Evolutionary conservation across 2,888 invertebrate species (phyloP), one percentile per base, ranked within the genome.

Genomic region (Apocheima hispidaria): DNA sequence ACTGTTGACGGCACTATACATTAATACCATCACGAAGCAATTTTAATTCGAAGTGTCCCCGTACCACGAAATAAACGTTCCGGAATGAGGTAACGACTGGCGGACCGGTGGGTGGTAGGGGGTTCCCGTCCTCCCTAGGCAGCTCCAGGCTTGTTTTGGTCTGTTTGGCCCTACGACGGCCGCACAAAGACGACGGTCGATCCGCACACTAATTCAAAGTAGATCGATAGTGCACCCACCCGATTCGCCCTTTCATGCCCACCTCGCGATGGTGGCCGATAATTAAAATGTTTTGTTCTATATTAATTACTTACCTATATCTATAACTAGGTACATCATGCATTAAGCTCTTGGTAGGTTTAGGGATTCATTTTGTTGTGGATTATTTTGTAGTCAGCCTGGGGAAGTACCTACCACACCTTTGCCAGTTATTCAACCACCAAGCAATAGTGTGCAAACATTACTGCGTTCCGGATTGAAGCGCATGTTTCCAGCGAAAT

Each of bases 141-240:
- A 52, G 41, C 52, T 53, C 52, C 74, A 68, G 72, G 82, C 83
- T 91, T 91, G 93, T 92, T 92, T 93, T 92, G 92, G 93, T 92
- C 92, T 92, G 90, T 93, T 93, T 93, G 88, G 88, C 82, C 87
- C 87, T 87, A 89, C 88, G 84, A 87, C 88, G 89, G 88, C 78
- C 83, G 83, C 89, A 91, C 90, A 92, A 92, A 92, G 92, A 92
- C 92, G 90, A 80, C 86, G 87, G 84, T 84, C 92, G 92, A 91
- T 90, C 87, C 90, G 90, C 88, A 88, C 92, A 91, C 92, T 92
- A 92, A 92, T 92, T 92, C 90, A 88, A 88, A 87, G 80, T 84
- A 91, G 91, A 92, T 92, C 92, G 92, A 92, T 92, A 92, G 87
- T 88, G 90, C 90, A 88, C 86, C 89, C 87, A 79, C 82, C 87